Conservation (phyloP, 2,113 vertebrate genomes). For the Passer domesticus region DNA sequence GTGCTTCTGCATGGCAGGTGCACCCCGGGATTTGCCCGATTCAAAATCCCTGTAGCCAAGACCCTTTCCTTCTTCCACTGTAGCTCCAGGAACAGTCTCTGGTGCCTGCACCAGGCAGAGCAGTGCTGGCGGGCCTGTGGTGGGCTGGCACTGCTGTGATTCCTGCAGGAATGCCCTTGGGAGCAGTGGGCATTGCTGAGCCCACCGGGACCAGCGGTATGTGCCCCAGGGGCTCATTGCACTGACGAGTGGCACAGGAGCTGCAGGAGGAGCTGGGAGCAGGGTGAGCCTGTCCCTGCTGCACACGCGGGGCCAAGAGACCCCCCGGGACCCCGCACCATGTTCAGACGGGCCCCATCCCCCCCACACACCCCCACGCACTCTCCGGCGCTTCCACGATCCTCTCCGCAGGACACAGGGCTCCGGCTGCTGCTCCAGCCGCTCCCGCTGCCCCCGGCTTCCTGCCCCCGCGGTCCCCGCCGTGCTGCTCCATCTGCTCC, state of each 20-base stretch:
- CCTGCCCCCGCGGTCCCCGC: not conserved
- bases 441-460: not conserved
- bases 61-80: not conserved
- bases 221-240: not conserved
- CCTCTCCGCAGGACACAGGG: not conserved
- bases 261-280: not conserved
- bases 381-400: not conserved
- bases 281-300: not conserved
- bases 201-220: too few species aligned
- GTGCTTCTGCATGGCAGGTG: accelerated
- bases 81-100: not conserved
- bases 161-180: not conserved
- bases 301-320: not conserved
- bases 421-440: not conserved
- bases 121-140: not conserved
- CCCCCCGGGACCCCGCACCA: not conserved
- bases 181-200: not conserved
- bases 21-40: accelerated
- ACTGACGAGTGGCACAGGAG: not conserved
- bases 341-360: accelerated
- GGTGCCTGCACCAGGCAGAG: not conserved
- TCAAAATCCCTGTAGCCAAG: not conserved
- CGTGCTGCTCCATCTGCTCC: conserved; percentile 26
- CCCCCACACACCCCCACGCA: accelerated
- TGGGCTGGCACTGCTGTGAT: accelerated